Evolutionary conservation across 2,888 invertebrate genomes (phyloP), one percentile per base, ranked within the genome.

Genomic region (Synergus umbraculus): DNA sequence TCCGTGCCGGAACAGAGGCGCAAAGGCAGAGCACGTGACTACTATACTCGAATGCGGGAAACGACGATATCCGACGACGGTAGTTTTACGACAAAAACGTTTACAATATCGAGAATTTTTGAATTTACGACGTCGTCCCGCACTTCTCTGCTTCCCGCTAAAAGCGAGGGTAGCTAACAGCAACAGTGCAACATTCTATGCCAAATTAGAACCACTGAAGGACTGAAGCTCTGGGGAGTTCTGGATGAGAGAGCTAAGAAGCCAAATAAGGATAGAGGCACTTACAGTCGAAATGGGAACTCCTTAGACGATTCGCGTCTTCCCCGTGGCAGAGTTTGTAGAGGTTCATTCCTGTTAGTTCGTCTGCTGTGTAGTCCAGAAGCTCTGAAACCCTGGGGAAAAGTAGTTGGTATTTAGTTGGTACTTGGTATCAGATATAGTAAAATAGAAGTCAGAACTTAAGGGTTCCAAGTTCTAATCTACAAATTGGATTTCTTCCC

Each of bases 211-310:
- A 67, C 10, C 18, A 18, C 60, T 22, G 22, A 67, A 67, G 18
- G 12, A 44, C 18, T 63, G 15, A 58, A 58, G 58, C 63, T 66
- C 66, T 58, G 5, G 44, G 44, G 49, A 29, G 22, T 76, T 15
- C 65, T 54, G 66, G 43, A 37, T 37, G 41, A 41, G n/a, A 63
- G 66, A 18, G 15, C 65, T 29, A 13, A 65, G 65, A 76, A 64
- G 29, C n/a, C 29, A 46, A 22, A 76, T 60, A 76, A 37, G 41
- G 46, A 69, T 66, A 12, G 18, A 44, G n/a, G 84, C 90, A 96
- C 98, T 97, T 94, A 99, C 98, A 94, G 94, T 99, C 98, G 92
- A 97, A 95, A 93, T 99, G 99, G 92, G 97, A 97, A 94, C 98
- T 98, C 89, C 98, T 95, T 91, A 99, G 95, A 93, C 97, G 97